phyloP scores from a whole-genome alignment of 2,113 vertebrate species.

The Patagioenas fasciata region DNA sequence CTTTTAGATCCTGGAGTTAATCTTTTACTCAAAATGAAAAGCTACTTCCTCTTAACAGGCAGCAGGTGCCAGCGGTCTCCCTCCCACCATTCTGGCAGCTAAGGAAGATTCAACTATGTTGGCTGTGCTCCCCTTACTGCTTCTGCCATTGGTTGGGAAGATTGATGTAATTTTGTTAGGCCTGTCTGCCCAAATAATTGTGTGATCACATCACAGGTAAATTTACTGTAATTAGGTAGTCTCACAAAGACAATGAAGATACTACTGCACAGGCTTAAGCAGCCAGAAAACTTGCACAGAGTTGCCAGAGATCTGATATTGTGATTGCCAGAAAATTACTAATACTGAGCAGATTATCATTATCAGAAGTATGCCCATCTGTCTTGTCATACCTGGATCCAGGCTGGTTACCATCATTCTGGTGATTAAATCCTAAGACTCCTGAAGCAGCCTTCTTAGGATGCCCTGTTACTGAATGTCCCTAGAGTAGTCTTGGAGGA shows the following conservation, averaged over 20 bases:
- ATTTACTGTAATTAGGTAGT: background rate
- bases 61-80: background rate
- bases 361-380: background rate
- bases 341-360: background rate
- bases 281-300: background rate
- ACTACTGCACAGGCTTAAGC: background rate
- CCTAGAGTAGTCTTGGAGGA: background rate
- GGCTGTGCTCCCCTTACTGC: background rate
- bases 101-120: background rate
- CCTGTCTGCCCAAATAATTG: background rate
- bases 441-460: background rate
- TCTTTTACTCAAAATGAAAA: background rate
- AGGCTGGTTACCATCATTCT: background rate
- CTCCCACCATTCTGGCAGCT: background rate
- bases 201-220: slow-evolving; percentile 6
- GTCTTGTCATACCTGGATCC: background rate
- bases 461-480: background rate
- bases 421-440: background rate
- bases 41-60: background rate
- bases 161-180: background rate
- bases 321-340: background rate
- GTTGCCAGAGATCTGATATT: background rate
- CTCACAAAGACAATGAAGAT: background rate
- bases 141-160: background rate
- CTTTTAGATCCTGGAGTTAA: background rate